A percentile compares a stretch with the other conserved stretches of the same genome.
These are phyloP conservation scores for Platyscapa corneri DNA, from an alignment of 1,140 invertebrate genomes.

Conservation along the genomic window DNA sequence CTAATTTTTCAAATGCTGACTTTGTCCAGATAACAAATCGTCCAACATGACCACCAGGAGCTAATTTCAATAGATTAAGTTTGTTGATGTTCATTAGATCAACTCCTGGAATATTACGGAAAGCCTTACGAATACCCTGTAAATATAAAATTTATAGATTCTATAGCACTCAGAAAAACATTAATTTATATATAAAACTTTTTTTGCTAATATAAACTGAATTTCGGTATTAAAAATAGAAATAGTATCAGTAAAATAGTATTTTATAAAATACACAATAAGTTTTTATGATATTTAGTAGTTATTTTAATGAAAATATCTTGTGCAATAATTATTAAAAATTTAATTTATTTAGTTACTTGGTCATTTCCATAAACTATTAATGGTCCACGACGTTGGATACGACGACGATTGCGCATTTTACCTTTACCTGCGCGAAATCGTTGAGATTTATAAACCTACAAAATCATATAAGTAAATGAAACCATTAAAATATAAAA, in stretches of 20 bases:
- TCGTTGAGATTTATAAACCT: slow-evolving; percentile 97
- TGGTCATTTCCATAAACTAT: slow-evolving; percentile 96
- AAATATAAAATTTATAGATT: slow-evolving; percentile 37
- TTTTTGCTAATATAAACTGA: too few species aligned
- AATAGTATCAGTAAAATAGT: slow-evolving; percentile 38
- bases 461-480: slow-evolving; percentile 50
- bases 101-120: slow-evolving; percentile 99
- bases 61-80: slow-evolving; percentile 95
- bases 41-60: slow-evolving; percentile 98
- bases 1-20: slow-evolving; percentile 92
- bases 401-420: slow-evolving; percentile 97
- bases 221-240: too few species aligned
- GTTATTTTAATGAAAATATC: too few species aligned
- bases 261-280: too few species aligned
- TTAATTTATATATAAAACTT: too few species aligned
- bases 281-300: too few species aligned
- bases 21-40: slow-evolving; percentile 99
- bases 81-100: slow-evolving; percentile 94
- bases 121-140: slow-evolving; percentile 92
- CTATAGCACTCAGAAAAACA: too few species aligned
- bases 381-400: slow-evolving; percentile 96
- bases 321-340: background rate
- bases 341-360: slow-evolving; percentile 67
- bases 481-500: background rate
- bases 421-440: slow-evolving; percentile 99